A percentile compares a stretch with the other conserved stretches of the same genome.
Evolutionary conservation across 1,140 invertebrate species (phyloP).

Genomic region (Orius insidiosus): DNA sequence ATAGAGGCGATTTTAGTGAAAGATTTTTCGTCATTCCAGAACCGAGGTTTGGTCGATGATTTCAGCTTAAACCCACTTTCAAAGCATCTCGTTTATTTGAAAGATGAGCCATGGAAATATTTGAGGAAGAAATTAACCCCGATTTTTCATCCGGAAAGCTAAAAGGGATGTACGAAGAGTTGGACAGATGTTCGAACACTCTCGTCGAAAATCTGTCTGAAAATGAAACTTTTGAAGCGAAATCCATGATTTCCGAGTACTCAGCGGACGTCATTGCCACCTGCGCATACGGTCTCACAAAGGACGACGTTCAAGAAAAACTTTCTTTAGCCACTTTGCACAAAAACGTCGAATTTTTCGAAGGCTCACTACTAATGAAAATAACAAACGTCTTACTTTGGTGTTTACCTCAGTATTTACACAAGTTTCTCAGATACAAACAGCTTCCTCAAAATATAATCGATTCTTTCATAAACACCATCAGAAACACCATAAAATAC

Average conservation of each 20-base stretch:
- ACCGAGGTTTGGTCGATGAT: constrained; percentile 29
- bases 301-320: neutral
- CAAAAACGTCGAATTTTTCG: neutral
- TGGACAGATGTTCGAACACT: constrained; percentile 25
- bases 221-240: neutral
- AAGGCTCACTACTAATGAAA: neutral
- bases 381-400: neutral
- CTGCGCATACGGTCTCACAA: constrained; percentile 30
- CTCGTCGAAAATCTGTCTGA: constrained; percentile 24
- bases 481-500: constrained; percentile 28
- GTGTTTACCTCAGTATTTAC: constrained; percentile 17
- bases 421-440: constrained; percentile 18
- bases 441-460: constrained; percentile 23
- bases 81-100: constrained; percentile 24
- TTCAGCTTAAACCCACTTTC: constrained; percentile 27
- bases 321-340: neutral
- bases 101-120: constrained; percentile 33
- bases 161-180: constrained; percentile 32
- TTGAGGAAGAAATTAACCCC: constrained; percentile 35
- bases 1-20: constrained; percentile 41
- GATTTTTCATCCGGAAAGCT: constrained; percentile 39
- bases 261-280: constrained; percentile 40
- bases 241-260: constrained; percentile 22
- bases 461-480: constrained; percentile 27
- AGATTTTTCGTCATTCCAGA: constrained; percentile 34